These are phyloP conservation scores for Anseranas semipalmata DNA, from an alignment of 2,113 vertebrate genomes.

Conservation along the genomic window DNA sequence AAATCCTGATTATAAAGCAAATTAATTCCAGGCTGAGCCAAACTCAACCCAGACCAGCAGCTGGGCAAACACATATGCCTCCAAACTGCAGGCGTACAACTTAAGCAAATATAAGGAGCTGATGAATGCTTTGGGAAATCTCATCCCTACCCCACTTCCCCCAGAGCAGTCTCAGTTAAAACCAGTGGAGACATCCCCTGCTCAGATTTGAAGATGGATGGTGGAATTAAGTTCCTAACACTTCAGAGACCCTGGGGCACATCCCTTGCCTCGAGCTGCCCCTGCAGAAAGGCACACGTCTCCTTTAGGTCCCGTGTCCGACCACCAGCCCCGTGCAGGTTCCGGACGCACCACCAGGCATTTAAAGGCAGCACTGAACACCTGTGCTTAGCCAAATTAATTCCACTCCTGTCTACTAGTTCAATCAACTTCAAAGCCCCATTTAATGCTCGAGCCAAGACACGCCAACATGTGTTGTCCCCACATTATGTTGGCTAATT, in stretches of 20 bases:
- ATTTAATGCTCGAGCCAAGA: accelerated
- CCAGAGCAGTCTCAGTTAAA: neutral
- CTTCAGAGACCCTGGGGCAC: neutral
- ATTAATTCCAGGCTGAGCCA: slow-evolving; percentile 23
- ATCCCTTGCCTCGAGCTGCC: neutral
- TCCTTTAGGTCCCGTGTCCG: neutral
- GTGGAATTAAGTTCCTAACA: neutral
- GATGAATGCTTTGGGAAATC: neutral
- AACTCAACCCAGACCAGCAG: neutral
- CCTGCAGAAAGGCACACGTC: neutral
- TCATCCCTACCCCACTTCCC: neutral
- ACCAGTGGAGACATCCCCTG: neutral
- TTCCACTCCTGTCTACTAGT: neutral
- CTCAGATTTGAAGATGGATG: neutral
- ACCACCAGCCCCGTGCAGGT: neutral
- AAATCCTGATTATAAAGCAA: neutral
- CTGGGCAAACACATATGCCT: neutral
- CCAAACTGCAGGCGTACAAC: neutral
- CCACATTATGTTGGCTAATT: neutral
- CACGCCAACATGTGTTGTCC: accelerated
- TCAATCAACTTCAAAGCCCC: neutral
- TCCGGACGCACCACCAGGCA: neutral
- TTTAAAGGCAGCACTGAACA: neutral
- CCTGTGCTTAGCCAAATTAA: neutral
- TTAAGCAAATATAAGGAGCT: accelerated